Percentiles rank a stretch among this genome's conserved stretches.
These are phyloP conservation scores for Syncerus caffer DNA, from an alignment of 2,797 vertebrate genomes.

Conservation along the genomic window DNA sequence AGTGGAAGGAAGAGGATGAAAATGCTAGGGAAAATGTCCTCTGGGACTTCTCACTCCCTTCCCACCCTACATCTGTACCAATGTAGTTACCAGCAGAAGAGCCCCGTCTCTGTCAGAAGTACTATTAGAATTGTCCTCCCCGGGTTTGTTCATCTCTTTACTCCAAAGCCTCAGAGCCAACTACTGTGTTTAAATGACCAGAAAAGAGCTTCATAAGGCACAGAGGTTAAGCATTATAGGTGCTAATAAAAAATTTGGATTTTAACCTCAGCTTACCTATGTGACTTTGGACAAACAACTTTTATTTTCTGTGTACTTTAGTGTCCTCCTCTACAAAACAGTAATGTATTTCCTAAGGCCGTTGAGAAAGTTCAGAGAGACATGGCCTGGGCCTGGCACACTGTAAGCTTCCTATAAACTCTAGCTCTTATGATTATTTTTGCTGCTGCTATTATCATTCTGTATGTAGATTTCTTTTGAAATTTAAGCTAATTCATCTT, in stretches of 20 bases:
- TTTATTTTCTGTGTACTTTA: not conserved
- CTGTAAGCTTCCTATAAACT: not conserved
- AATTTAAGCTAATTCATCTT: not conserved
- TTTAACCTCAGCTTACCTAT: not conserved
- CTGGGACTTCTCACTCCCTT: not conserved
- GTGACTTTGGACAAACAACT: not conserved
- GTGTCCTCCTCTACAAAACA: not conserved
- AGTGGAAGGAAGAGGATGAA: not conserved
- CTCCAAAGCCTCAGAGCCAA: not conserved
- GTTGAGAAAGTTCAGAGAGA: not conserved
- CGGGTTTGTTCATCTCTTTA: not conserved
- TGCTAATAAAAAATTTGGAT: not conserved
- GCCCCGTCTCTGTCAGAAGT: not conserved
- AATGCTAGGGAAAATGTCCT: not conserved
- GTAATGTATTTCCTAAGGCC: not conserved
- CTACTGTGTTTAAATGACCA: not conserved
- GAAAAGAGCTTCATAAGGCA: not conserved
- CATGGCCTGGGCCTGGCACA: accelerated
- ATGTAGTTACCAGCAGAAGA: not conserved
- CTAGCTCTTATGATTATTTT: not conserved
- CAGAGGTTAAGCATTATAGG: not conserved
- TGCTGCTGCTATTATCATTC: not conserved
- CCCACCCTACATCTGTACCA: accelerated
- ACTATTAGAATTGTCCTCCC: not conserved
- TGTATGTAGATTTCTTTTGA: not conserved